phyloP scores from a whole-genome alignment of 2,113 vertebrate genomes.

The Indicator maculatus region DNA sequence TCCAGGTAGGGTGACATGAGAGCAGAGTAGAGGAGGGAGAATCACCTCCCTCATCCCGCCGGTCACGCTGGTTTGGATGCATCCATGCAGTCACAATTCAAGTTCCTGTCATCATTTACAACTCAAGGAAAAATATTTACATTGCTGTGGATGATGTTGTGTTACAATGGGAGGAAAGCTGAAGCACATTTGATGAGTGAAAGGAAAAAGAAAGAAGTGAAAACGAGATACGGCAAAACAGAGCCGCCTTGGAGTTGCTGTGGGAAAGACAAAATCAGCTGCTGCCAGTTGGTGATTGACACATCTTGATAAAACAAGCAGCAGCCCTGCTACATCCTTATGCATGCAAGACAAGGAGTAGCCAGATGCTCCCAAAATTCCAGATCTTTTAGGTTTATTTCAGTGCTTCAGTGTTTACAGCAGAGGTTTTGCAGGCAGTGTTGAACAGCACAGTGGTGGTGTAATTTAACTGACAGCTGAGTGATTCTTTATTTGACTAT shows the following conservation, averaged over 20 bases:
- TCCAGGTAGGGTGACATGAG: too few species aligned
- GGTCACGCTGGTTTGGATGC: too few species aligned
- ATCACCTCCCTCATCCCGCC: too few species aligned
- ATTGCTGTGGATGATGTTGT: background rate
- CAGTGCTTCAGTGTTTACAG: background rate
- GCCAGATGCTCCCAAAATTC: background rate
- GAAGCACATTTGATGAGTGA: background rate
- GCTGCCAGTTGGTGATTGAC: background rate
- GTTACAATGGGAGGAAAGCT: background rate
- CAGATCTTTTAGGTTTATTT: background rate
- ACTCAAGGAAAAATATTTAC: background rate
- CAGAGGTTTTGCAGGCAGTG: background rate
- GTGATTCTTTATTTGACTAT: slow-evolving; percentile 17
- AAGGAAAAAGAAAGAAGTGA: background rate
- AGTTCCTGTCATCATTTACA: background rate
- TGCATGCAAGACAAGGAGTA: background rate
- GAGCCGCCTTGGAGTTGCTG: background rate
- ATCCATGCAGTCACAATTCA: background rate
- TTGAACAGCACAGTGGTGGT: background rate
- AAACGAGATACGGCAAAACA: background rate
- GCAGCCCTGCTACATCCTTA: background rate
- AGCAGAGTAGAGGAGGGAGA: too few species aligned
- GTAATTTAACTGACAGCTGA: slow-evolving; percentile 25
- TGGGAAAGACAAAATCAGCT: background rate
- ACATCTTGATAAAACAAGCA: slow-evolving; percentile 3